Base-by-base conservation (phyloP, 1,140 invertebrate genomes). In the Drosophila neocordata region DNA sequence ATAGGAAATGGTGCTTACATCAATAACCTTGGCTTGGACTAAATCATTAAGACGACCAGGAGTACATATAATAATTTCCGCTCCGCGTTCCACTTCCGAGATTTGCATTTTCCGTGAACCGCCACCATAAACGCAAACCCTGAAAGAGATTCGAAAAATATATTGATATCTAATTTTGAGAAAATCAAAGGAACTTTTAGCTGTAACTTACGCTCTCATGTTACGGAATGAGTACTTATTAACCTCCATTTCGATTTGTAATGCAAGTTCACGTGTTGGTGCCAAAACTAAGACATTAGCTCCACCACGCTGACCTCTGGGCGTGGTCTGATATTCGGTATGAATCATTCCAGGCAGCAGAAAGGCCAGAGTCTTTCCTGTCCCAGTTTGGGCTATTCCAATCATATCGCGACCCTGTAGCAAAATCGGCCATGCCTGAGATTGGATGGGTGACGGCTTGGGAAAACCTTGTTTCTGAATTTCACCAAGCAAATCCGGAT, bases 311-410 rank as follows among this genome's bases (percentile, higher is more conserved):
- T 97, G 77, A 0, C 76, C 81, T 5, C 95, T 92, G 0, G 96
- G 95, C 9, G 92, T 93, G 18, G 93, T 90, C 92, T 99, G 98
- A 37, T 93, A 94, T 69, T 97, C 96, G 57, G 97, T 97, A 81
- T 98, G 97, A 76, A 98, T 96, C 48, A 99, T 93, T 12, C 97
- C 97, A 34, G 98, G 98, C 31, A 99, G 88, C 0, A 99, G 91
- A 87, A 98, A 99, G 0, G 97, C 97, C 37, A 98, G 92, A 0
- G 98, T 99, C 93, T 96, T 96, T 75, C 97, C 97, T 31, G 97
- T 98, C 65, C 96, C 96, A 24, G 97, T 97, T 92, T 98, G 97
- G 0, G 98, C 97, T 68, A 99, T 98, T 12, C 97, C 97, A 92
- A 98, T 98, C 78, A 98, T 92, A 92, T 98, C 97, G 81, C 95